Conservation (phyloP, 2,888 invertebrate genomes). For the Rosalia funebris region DNA sequence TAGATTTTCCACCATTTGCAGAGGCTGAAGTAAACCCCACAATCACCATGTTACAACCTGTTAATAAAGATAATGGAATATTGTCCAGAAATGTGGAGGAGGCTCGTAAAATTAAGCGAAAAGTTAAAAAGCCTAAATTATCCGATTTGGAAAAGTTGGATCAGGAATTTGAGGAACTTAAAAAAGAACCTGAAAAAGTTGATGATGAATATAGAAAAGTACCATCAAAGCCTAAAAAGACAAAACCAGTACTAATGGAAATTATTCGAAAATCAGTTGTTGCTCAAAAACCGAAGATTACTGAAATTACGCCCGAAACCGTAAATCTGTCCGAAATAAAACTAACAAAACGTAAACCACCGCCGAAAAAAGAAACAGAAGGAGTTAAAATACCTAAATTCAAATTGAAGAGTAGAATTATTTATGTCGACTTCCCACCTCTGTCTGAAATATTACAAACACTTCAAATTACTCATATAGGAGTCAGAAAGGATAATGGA, state of each 20-base stretch:
- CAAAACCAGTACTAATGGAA: slow-evolving; percentile 52
- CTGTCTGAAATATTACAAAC: slow-evolving; percentile 47
- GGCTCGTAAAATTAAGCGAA: slow-evolving; percentile 57
- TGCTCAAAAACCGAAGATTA: slow-evolving; percentile 70
- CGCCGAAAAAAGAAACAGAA: slow-evolving; percentile 54
- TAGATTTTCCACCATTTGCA: no score
- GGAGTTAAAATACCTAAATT: slow-evolving; percentile 70
- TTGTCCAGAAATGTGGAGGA: slow-evolving; percentile 66
- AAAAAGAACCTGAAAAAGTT: slow-evolving; percentile 60
- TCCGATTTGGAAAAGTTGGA: slow-evolving; percentile 64
- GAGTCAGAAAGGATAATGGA: slow-evolving; percentile 70
- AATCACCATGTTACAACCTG: no score
- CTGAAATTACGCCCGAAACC: slow-evolving; percentile 64
- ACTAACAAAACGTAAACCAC: slow-evolving; percentile 62
- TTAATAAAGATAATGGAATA: no score
- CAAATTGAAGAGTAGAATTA: slow-evolving; percentile 71
- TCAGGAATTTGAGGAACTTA: slow-evolving; percentile 62
- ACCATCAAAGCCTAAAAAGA: slow-evolving; percentile 47
- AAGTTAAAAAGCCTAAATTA: slow-evolving; percentile 55
- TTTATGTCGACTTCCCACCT: slow-evolving; percentile 59
- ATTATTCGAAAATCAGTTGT: slow-evolving; percentile 55
- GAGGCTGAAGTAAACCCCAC: no score
- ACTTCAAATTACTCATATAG: slow-evolving; percentile 61
- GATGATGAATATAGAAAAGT: slow-evolving; percentile 58
- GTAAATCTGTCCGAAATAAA: slow-evolving; percentile 76